phyloP scores from a whole-genome alignment of 2,888 invertebrate species.

The Unio pictorum region DNA sequence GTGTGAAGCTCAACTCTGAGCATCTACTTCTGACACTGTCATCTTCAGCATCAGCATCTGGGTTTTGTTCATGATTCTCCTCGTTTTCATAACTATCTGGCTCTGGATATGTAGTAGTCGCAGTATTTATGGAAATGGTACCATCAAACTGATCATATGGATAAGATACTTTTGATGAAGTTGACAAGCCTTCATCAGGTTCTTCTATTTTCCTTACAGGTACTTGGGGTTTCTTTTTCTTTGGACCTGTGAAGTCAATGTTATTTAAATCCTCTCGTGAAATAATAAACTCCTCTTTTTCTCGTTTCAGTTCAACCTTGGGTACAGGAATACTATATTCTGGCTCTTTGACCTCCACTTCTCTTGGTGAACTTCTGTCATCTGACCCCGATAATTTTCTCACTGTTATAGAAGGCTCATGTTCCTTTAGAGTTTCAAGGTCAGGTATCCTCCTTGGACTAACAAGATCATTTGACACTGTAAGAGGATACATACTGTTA shows the following conservation, averaged over 20 bases:
- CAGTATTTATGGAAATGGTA: constrained; percentile 8
- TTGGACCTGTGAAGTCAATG: constrained; percentile 38
- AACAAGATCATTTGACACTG: constrained; percentile 2
- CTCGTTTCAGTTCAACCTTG: constrained; percentile 5
- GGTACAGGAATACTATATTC: not conserved
- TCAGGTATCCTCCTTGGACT: constrained; percentile 40
- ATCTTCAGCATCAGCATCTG: constrained; percentile 14
- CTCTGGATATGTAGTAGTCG: constrained; percentile 14
- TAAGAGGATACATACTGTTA: not conserved
- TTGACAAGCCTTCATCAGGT: too few species aligned
- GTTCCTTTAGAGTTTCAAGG: constrained; percentile 33
- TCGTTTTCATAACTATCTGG: constrained; percentile 14
- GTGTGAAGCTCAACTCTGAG: constrained; percentile 52
- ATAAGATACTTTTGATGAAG: too few species aligned
- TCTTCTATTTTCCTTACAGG: too few species aligned
- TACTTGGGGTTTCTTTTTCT: constrained; percentile 17
- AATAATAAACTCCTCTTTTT: constrained; percentile 61
- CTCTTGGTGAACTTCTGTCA: constrained; percentile 17
- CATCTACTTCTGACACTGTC: constrained; percentile 40
- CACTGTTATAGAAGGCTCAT: constrained; percentile 10
- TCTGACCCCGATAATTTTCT: constrained; percentile 6
- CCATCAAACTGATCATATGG: constrained; percentile 1
- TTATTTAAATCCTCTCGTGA: constrained; percentile 54
- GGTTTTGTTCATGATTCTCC: constrained; percentile 10
- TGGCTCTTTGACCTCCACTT: constrained; percentile 4